These are phyloP conservation scores for Indri indri DNA, from an alignment of 2,113 vertebrate species.

Conservation along the genomic window DNA sequence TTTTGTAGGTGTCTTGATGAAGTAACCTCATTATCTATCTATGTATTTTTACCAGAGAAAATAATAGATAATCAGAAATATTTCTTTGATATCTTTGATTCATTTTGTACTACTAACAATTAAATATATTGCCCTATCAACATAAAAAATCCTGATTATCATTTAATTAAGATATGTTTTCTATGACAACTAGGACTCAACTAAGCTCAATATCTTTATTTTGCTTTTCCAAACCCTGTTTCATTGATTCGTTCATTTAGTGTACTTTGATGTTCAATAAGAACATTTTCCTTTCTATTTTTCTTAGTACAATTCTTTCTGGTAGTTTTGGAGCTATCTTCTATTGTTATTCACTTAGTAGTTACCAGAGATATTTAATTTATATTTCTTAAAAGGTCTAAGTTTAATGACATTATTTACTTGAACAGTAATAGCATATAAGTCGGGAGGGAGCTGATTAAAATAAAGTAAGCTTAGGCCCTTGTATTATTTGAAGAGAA, in stretches of 20 bases:
- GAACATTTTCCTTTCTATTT: not conserved
- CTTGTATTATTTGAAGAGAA: not conserved
- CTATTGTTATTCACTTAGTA: not conserved
- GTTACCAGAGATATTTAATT: not conserved
- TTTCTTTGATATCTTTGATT: not conserved
- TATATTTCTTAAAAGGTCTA: not conserved
- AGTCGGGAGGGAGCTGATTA: not conserved
- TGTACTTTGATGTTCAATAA: not conserved
- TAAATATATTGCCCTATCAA: not conserved
- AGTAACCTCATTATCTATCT: not conserved
- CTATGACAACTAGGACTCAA: not conserved
- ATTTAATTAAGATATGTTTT: not conserved
- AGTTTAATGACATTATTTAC: not conserved
- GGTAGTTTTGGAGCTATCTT: not conserved
- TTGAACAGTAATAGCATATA: not conserved
- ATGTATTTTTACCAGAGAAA: not conserved
- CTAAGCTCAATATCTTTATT: conserved; percentile 1
- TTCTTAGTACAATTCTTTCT: not conserved
- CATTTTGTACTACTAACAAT: not conserved
- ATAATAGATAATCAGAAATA: not conserved
- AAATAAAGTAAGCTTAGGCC: not conserved
- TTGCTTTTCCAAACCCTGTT: not conserved
- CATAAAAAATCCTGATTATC: not conserved
- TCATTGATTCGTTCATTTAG: not conserved
- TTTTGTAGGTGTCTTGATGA: not conserved